A percentile compares a stretch with the other conserved stretches of the same genome.
phyloP scores from a whole-genome alignment of 2,797 vertebrate genomes.

The Channallabes apus region DNA sequence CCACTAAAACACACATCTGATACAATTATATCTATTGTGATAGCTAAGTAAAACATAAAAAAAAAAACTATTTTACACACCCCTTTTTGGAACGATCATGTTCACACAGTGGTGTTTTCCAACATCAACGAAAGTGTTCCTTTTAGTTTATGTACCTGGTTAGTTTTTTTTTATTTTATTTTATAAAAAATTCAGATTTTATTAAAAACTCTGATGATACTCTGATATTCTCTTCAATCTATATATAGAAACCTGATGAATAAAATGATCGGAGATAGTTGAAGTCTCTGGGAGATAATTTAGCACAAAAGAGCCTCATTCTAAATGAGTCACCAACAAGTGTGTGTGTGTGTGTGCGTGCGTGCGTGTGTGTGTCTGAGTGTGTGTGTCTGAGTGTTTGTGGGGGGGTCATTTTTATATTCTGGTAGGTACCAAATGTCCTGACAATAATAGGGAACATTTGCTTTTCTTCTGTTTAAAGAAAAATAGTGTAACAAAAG shows the following conservation, averaged over 20 bases:
- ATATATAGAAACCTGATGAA: background rate
- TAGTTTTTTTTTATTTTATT: background rate
- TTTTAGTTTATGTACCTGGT: background rate
- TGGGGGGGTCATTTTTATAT: background rate
- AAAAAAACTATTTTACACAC: background rate
- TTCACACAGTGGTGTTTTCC: background rate
- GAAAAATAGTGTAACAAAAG: background rate
- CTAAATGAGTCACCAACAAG: background rate
- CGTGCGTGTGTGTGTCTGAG: background rate
- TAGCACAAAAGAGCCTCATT: background rate
- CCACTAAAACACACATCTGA: background rate
- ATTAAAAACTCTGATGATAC: background rate
- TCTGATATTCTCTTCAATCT: background rate
- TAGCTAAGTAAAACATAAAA: background rate
- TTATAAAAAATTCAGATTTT: too few relatives aligned
- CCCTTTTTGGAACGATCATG: background rate
- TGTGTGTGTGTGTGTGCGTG: background rate
- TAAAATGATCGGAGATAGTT: background rate
- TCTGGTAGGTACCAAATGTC: background rate
- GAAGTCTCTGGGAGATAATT: background rate
- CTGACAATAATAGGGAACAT: background rate
- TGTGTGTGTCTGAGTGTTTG: background rate
- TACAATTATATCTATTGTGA: background rate
- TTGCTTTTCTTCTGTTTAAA: background rate
- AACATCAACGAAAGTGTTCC: background rate